These are phyloP conservation scores for Echinarachnius parma DNA, from an alignment of 53 echinoderm and acorn worm species.

Conservation along the genomic window DNA sequence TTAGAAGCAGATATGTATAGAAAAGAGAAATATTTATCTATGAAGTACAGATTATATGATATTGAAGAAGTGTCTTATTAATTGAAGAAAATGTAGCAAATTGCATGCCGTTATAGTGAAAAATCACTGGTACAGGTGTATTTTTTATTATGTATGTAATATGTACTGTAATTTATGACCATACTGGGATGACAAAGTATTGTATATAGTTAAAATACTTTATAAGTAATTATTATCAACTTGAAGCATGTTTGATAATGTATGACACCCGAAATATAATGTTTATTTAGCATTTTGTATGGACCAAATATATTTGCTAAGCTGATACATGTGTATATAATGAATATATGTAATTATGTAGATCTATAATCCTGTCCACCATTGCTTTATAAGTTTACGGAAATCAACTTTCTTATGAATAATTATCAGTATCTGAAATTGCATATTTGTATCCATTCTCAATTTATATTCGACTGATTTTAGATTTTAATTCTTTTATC, in stretches of 20 bases:
- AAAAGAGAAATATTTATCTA: no score
- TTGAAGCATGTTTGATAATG: slow-evolving; percentile 15
- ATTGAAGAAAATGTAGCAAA: no score
- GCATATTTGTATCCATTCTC: background rate
- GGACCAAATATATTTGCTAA: slow-evolving; percentile 41
- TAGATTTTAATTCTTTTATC: background rate
- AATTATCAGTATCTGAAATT: background rate
- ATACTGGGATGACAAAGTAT: no score
- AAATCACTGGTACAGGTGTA: no score
- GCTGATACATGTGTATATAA: slow-evolving; percentile 25
- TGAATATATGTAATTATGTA: slow-evolving; percentile 21
- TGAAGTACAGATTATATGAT: no score
- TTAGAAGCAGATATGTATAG: no score
- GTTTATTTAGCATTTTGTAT: no score
- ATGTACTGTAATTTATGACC: slow-evolving; percentile 45
- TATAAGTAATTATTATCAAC: slow-evolving; percentile 21
- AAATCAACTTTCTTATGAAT: background rate
- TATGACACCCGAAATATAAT: no score
- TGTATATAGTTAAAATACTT: slow-evolving; percentile 10
- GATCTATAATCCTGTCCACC: background rate
- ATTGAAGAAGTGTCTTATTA: no score
- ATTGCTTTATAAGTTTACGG: background rate
- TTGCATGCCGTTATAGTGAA: no score
- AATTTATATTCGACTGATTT: background rate
- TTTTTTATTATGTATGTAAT: slow-evolving; percentile 39